A percentile compares a stretch with the other conserved stretches of the same genome.
Evolutionary conservation across 2,888 invertebrate genomes (phyloP).

Genomic region (Lasioglossum figueresi): DNA sequence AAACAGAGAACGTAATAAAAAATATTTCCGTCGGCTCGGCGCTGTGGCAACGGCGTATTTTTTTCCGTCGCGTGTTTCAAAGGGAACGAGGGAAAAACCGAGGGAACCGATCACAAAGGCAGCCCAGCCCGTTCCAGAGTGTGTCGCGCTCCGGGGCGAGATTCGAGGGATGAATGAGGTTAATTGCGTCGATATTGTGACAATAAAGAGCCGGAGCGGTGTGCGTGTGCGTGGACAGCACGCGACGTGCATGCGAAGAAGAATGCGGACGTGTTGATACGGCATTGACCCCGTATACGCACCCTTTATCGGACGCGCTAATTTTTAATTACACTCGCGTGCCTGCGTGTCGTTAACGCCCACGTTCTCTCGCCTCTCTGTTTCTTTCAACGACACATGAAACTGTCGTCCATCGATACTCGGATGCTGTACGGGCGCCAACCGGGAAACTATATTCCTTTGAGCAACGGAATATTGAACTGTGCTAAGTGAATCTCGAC

Average conservation of each 20-base stretch:
- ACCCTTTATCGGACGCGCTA: slow-evolving; percentile 67
- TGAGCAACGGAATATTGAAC: background rate
- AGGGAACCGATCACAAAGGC: slow-evolving; percentile 10
- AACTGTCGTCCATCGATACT: slow-evolving; percentile 14
- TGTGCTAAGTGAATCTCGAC: background rate
- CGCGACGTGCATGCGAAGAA: background rate
- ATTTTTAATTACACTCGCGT: slow-evolving; percentile 78
- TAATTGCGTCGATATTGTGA: slow-evolving; percentile 60
- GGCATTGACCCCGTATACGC: slow-evolving; percentile 55
- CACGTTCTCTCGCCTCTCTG: background rate
- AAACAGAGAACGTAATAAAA: background rate
- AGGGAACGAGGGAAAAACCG: slow-evolving; percentile 12
- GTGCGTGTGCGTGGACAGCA: background rate
- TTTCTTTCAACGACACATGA: background rate
- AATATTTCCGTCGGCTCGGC: background rate
- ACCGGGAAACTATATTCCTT: slow-evolving; percentile 20
- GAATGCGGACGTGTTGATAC: slow-evolving; percentile 13
- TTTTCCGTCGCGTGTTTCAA: background rate
- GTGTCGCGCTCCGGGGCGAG: slow-evolving; percentile 23
- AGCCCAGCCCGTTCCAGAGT: background rate
- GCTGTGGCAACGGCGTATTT: background rate
- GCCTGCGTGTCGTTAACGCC: slow-evolving; percentile 50
- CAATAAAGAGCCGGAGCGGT: slow-evolving; percentile 22
- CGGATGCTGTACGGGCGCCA: background rate
- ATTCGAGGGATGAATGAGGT: slow-evolving; percentile 38